Evolutionary conservation across 1,140 invertebrate species (phyloP), one percentile per base, ranked within the genome.

Genomic region (Ceratosolen fusciceps): DNA sequence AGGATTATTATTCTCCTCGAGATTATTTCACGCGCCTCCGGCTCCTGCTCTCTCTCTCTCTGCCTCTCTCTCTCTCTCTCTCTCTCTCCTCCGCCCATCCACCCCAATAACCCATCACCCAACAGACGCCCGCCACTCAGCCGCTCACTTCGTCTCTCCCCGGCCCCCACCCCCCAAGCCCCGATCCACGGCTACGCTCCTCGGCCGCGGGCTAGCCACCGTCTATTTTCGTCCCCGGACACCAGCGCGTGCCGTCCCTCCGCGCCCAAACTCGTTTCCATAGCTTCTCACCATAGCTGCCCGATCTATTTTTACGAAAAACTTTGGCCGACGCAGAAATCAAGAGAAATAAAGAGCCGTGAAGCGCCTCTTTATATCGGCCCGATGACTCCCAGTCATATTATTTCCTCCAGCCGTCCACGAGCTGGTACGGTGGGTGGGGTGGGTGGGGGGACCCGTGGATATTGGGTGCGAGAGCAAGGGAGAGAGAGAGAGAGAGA

Each of bases 1-100:
- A 88, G 86, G 88, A 90, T 90, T 89, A 89, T 88, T 89, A n/a
- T n/a, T n/a, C n/a, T n/a, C n/a, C 85, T 83, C 54, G 77, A 80
- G 83, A 85, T 85, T n/a, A n/a, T n/a, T 86, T 86, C 31, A 80
- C 84, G 67, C 71, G 68, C 73, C 73, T 10, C 5, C 47, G 77
- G 74, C 37, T 56, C 14, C 67, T 0, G 60, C 72, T 72, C 0
- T 72, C 72, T 78, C 39, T 72, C 52, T 58, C 52, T 37, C 74
- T 75, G 47, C 43, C 74, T 26, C 43, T 12, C 8, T 26, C 47
- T 26, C n/a, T 72, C 34, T 31, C 31, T 54, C 43, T 24, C 3
- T 43, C n/a, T n/a, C n/a, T n/a, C n/a, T n/a, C n/a, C n/a, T n/a
- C n/a, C n/a, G n/a, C n/a, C n/a, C n/a, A n/a, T n/a, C n/a, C n/a